Evolutionary conservation across 2,888 invertebrate species (phyloP), one percentile per base, ranked within the genome.

Genomic region (Colletes collaris): DNA sequence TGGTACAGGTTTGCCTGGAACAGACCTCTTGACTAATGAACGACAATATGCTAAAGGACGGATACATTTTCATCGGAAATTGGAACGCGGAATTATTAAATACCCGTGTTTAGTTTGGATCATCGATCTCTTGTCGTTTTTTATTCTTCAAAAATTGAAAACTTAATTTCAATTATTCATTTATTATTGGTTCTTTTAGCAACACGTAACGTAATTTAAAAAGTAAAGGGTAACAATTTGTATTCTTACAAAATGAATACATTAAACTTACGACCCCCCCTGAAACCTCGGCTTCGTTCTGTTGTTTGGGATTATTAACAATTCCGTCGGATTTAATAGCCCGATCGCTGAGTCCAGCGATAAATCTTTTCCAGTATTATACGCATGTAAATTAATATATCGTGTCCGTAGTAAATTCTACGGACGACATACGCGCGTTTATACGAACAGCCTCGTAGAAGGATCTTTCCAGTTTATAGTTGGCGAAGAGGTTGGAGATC

Each of bases 321-420:
- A 60, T 53, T 59, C 59, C 56, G 7, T 53, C 4, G 64, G 40
- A 60, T 66, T 75, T 78, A 78, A 75, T 75, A 75, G 62, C 55
- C 60, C 49, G 40, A 65, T 69, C n/a, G 40, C 53, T 46, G 64
- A 55, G 46, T 16, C 55, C 52, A 64, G 27, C 64, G 44, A 75
- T 78, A 78, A 78, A 78, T 78, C 78, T 62, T 68, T 13, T 40
- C 64, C 50, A 60, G 58, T 66, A 53, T 78, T 70, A 75, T 66
- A 65, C 56, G 66, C 19, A 62, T 70, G 70, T 52, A 70, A 79
- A 79, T 75, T 79, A 79, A 75, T 79, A 79, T 70, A 75, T 66
- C 40, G 74, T n/a, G 65, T 3, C 44, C 58, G 75, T 56, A 73
- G 77, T 79, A 79, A 79, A 79, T 79, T 79, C 19, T 58, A n/a